Conservation (phyloP, 1,140 invertebrate genomes). For the Eriocheir sinensis region DNA sequence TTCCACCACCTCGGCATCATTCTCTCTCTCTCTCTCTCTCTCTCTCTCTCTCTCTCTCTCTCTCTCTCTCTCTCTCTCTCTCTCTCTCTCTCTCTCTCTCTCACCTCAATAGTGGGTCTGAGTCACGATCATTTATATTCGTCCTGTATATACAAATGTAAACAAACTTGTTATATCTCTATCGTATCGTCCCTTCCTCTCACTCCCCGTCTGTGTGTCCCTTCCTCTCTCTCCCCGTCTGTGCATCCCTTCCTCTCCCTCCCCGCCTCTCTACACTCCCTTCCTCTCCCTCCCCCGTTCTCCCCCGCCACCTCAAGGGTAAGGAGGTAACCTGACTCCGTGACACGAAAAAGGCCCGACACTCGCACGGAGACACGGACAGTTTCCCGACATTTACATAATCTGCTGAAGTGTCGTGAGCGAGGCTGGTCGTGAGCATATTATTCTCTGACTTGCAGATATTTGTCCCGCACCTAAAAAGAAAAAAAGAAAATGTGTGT, state of each 20-base stretch:
- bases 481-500: neutral
- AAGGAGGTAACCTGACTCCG: conserved; percentile 2
- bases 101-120: neutral
- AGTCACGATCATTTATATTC: too few relatives aligned
- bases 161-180: too few relatives aligned
- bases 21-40: neutral
- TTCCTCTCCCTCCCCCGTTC: too few relatives aligned
- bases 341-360: neutral
- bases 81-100: neutral
- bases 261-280: neutral
- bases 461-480: neutral
- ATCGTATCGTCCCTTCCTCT: neutral
- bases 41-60: neutral
- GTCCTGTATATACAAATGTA: too few relatives aligned
- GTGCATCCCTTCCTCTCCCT: too few relatives aligned
- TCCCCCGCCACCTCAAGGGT: neutral
- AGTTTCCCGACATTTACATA: conserved; percentile 17
- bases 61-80: neutral
- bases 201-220: too few relatives aligned
- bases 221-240: too few relatives aligned
- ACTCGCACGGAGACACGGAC: neutral
- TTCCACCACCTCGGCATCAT: too few relatives aligned
- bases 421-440: neutral
- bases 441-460: conserved; percentile 12
- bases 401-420: neutral